These are phyloP conservation scores for Tineola bisselliella DNA, from an alignment of 2,888 invertebrate species.

Conservation along the genomic window DNA sequence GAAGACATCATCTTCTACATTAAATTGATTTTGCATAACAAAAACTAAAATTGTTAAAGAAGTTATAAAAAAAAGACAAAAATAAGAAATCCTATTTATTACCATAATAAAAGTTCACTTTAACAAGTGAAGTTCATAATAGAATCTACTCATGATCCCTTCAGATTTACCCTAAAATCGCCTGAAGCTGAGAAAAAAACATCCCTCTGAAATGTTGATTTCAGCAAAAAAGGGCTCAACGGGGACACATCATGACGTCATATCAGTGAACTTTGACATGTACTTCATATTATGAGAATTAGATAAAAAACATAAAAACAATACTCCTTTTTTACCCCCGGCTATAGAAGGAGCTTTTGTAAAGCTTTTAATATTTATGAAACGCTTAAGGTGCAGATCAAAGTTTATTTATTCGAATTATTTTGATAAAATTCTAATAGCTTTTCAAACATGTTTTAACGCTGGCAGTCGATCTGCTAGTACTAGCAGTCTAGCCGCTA, in stretches of 20 bases:
- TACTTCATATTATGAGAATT: constrained; percentile 53
- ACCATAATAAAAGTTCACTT: background rate
- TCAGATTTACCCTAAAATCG: background rate
- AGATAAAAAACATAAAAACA: constrained; percentile 36
- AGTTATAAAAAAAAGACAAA: background rate
- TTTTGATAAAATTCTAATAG: too few relatives aligned
- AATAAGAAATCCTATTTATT: background rate
- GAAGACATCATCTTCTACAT: too few relatives aligned
- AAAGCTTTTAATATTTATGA: too few relatives aligned
- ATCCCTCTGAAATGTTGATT: background rate
- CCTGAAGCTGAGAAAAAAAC: constrained; percentile 4
- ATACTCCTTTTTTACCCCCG: background rate
- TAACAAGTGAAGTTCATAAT: constrained; percentile 8
- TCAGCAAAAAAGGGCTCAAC: constrained; percentile 30
- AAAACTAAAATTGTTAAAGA: background rate
- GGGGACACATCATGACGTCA: constrained; percentile 28
- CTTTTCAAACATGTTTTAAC: too few relatives aligned
- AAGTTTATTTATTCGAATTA: too few relatives aligned
- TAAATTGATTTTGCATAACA: background rate
- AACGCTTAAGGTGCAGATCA: too few relatives aligned
- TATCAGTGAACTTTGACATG: constrained; percentile 58
- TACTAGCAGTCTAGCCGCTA: too few relatives aligned
- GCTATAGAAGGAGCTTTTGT: background rate
- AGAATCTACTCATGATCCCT: background rate
- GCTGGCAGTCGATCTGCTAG: too few relatives aligned